A percentile compares a stretch with the other conserved stretches of the same genome.
These are phyloP conservation scores for Cerceris ruficornis DNA, from an alignment of 2,888 invertebrate species.

Conservation along the genomic window DNA sequence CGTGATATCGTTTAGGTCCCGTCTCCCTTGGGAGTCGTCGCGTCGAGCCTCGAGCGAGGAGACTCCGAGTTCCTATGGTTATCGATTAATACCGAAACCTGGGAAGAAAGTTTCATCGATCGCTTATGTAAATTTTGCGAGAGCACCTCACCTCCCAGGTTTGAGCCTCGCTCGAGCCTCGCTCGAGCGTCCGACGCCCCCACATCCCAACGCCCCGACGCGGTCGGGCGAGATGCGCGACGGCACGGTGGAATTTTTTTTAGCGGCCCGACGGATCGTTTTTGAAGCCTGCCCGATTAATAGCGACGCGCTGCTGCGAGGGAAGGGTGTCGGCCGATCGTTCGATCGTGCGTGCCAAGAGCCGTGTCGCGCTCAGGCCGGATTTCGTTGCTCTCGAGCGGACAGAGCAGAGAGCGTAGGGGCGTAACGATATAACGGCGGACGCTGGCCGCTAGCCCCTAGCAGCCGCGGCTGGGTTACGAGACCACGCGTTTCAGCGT, in stretches of 20 bases:
- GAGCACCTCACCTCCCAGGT: background rate
- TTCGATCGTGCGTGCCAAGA: background rate
- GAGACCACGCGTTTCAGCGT: background rate
- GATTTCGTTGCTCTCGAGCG: background rate
- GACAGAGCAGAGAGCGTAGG: slow-evolving; percentile 16
- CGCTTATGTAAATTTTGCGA: slow-evolving; percentile 32
- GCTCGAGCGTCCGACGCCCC: too few species aligned
- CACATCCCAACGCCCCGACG: background rate
- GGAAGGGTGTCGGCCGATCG: slow-evolving; percentile 8
- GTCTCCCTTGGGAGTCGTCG: too few species aligned
- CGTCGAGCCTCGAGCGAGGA: too few species aligned
- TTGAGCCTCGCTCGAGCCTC: too few species aligned
- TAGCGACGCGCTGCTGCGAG: background rate
- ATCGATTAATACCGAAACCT: background rate
- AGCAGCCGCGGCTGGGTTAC: background rate
- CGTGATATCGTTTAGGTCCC: too few species aligned
- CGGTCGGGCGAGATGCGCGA: background rate
- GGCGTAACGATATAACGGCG: slow-evolving; percentile 13
- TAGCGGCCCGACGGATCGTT: slow-evolving; percentile 3
- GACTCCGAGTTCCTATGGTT: background rate
- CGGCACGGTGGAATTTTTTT: slow-evolving; percentile 2
- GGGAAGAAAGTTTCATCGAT: slow-evolving; percentile 34
- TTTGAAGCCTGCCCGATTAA: slow-evolving; percentile 18
- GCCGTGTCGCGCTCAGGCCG: background rate
- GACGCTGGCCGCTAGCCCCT: background rate